Evolutionary conservation across 2,888 invertebrate genomes (phyloP), one percentile per base, ranked within the genome.

Genomic region (Atethmia centrago): DNA sequence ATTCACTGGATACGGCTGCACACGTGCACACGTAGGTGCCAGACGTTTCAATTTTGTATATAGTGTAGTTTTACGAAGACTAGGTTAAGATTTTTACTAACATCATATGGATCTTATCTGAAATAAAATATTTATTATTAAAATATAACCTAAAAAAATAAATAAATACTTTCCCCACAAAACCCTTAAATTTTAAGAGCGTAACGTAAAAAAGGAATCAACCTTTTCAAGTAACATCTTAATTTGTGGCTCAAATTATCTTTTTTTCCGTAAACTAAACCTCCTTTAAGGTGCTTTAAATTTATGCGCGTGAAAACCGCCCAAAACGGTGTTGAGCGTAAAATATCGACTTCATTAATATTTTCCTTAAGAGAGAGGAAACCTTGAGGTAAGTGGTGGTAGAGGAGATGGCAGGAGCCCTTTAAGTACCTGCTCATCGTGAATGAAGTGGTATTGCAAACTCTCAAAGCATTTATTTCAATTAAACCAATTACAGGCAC

Each of bases 291-390:
- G 47, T 31, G 14, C 25, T 71, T 51, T 21, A 59, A 82, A 82
- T 80, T 59, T 77, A 80, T 67, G 63, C 53, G 40, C 58, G 19
- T 25, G 45, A 53, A 66, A 58, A 62, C 80, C 63, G 19, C 53
- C 70, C 58, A 10, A 7, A 67, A 55, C 12, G 45, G n/a, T 58
- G 55, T 80, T 77, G 8, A 8, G 55, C 12, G 77, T 77, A 73
- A 83, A 85, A 77, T 82, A 85, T 82, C 7, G 63, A 42, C 66
- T 75, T 79, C 74, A 79, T 84, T 84, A 74, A 79, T 71, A 73
- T 74, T 74, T 68, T 36, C 14, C 40, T 70, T 47, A 63, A 75
- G 53, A 36, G 55, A 51, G 47, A 36, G 9, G 16, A 28, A 47
- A 16, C 49, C 36, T 65, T 79, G 49, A 14, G 1, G 9, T 55